phyloP scores from a whole-genome alignment of 2,113 vertebrate species.

The Xenopus borealis region DNA sequence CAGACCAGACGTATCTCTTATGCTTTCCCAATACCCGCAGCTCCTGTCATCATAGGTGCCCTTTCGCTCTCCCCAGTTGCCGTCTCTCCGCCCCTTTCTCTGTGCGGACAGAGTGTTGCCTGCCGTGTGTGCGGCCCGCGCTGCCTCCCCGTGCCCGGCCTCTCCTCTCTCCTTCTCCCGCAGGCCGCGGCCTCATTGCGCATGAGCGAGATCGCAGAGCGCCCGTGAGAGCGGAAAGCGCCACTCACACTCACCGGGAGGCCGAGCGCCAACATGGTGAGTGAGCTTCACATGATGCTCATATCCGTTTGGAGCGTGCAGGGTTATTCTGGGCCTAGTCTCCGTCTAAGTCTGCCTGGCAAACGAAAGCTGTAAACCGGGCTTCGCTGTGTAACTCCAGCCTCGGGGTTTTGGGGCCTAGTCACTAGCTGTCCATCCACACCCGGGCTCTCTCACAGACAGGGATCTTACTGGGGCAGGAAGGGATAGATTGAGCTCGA shows the following conservation, averaged over 20 bases:
- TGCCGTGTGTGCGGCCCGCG: not conserved
- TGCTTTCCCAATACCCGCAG: too few relatives aligned
- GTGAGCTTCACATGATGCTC: constrained; percentile 50
- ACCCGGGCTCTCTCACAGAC: too few relatives aligned
- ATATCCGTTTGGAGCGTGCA: too few relatives aligned
- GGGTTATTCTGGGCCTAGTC: not conserved
- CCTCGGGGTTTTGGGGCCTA: constrained; percentile 43
- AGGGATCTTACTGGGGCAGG: too few relatives aligned
- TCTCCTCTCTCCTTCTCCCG: not conserved
- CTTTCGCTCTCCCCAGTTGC: not conserved
- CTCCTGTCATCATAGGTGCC: too few relatives aligned
- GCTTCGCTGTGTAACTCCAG: constrained; percentile 18
- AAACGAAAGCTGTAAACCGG: not conserved
- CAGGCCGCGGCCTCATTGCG: constrained; percentile 64
- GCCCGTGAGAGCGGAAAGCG: constrained; percentile 66
- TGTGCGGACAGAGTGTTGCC: not conserved
- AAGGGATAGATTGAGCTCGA: too few relatives aligned
- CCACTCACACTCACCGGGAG: constrained; percentile 57
- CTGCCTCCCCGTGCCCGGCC: not conserved
- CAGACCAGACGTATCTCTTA: too few relatives aligned
- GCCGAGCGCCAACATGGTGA: constrained; percentile 61
- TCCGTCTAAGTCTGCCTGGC: not conserved
- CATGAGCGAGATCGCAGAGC: constrained; percentile 74
- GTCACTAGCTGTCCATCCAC: not conserved
- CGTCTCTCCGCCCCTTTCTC: not conserved